Percentiles rank a stretch among this genome's conserved stretches.
phyloP scores from a whole-genome alignment of 2,888 invertebrate species.

The Zele albiditarsus region DNA sequence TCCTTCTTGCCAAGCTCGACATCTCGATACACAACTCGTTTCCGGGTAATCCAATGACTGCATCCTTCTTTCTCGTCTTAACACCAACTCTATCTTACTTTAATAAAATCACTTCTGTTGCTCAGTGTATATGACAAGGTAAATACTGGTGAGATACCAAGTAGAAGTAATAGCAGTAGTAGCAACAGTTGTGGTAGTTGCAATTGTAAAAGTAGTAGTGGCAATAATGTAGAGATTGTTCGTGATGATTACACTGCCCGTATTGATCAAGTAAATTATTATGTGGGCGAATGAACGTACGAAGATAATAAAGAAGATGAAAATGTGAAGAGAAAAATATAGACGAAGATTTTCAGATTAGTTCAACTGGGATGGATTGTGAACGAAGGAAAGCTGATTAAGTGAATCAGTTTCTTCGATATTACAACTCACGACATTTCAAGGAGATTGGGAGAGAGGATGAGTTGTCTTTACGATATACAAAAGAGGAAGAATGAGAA shows the following conservation, averaged over 20 bases:
- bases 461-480: neutral
- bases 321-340: neutral
- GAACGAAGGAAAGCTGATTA: neutral
- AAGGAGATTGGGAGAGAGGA: constrained; percentile 4
- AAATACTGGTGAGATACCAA: neutral
- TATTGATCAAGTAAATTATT: constrained; percentile 24
- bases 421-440: constrained; percentile 15
- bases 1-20: constrained; percentile 68
- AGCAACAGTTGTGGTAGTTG: neutral
- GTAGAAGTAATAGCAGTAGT: neutral
- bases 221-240: neutral
- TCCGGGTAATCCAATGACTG: constrained; percentile 48
- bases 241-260: constrained; percentile 6
- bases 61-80: constrained; percentile 43
- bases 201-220: neutral
- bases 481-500: neutral
- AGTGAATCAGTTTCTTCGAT: constrained; percentile 3
- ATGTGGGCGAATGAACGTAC: neutral
- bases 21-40: constrained; percentile 56
- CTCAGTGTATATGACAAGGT: neutral
- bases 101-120: neutral
- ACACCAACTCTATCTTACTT: constrained; percentile 17
- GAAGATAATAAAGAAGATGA: neutral
- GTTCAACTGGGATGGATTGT: neutral
- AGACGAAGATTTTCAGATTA: constrained; percentile 2